Base-by-base conservation (phyloP, 2,888 invertebrate genomes). In the Zygothrica quintamaculata region DNA sequence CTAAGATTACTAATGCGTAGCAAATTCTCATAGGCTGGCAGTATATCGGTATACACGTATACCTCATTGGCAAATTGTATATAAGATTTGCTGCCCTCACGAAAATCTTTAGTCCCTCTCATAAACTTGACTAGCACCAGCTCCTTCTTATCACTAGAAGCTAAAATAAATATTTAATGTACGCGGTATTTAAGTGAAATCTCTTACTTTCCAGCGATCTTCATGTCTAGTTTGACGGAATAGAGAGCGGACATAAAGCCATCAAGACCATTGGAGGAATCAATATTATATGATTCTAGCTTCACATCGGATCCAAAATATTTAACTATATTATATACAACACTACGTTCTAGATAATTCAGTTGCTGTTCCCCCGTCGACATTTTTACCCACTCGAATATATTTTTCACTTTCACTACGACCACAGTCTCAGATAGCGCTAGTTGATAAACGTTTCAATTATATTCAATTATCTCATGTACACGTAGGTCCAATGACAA, bases 161-260 rank as follows among this genome's bases (percentile, higher is more conserved):
- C 37, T 36, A 29, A 26, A 26, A 6, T 39, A 9, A 39, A 48
- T 7, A 25, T 1, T 8, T 25, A 13, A 18, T 33, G 31, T 18
- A 15, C 34, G 8, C 5, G 4, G 5, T 9, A 13, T 2, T 8
- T 13, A 12, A 5, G 13, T 1, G 3, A 8, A 9, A 2, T 5
- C 6, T 52, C 37, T 61, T 65, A 85, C 86, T 62, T 74, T 13
- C 61, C 65, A 1, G 34, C 34, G 0, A 77, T 65, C 36, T 67
- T 56, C n/a, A 89, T 66, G 3, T 66, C 75, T 33, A 89, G 44
- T 5, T 76, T 33, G 9, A 89, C 73, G 5, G 76, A 87, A 65
- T 89, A 90, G 3, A 90, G 56, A 0, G 84, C 79, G 0, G 91
- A 90, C 91, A 90, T 90, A 50, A 90, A 90, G 0, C 90, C 90